Base-by-base conservation (phyloP, 2,888 invertebrate genomes). In the Dicranocentrus wangi region DNA sequence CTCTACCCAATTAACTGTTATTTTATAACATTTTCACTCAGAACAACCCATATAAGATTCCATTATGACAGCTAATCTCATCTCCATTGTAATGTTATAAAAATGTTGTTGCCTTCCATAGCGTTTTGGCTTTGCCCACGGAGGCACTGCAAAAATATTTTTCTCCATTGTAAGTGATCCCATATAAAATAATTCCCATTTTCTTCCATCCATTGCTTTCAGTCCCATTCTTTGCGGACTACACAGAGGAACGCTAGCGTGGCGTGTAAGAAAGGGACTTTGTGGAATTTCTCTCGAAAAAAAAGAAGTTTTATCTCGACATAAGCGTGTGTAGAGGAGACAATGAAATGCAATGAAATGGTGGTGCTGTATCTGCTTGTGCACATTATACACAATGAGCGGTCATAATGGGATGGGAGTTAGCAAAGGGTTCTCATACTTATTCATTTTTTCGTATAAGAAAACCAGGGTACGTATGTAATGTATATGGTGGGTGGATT, bases 1-100 rank as follows among this genome's bases (percentile, higher is more conserved):
- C 47, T 47, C 47, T 39, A 70, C 58, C 70, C 60, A 60, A 71
- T 60, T 60, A 42, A 71, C 60, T 71, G 7, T 63, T 28, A 17
- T 63, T 70, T 39, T 71, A 42, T 71, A 60, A 42, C 60, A 71
- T 71, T 71, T 71, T 71, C 71, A 60, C 43, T 71, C 60, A 71
- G 43, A 58, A 71, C 55, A 71, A 71, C 71, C 42, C 63, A 60
- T 55, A 71, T 63, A 61, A 72, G 51, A 72, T 72, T 72, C 72
- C 63, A 63, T 63, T 72, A 72, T 63, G 63, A 63, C 63, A 32
- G 51, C 63, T 51, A 72, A 61, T 72, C 63, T 72, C 63, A 47
- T 72, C 63, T 72, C 51, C 51, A 17, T 51, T 51, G 17, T 17
- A 51, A 47, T 47, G 17, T n/a, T 47, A 47, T 47, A 47, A 17